phyloP scores from a whole-genome alignment of 2,797 vertebrate genomes.

The Acrossocheilus wenchowensis region DNA sequence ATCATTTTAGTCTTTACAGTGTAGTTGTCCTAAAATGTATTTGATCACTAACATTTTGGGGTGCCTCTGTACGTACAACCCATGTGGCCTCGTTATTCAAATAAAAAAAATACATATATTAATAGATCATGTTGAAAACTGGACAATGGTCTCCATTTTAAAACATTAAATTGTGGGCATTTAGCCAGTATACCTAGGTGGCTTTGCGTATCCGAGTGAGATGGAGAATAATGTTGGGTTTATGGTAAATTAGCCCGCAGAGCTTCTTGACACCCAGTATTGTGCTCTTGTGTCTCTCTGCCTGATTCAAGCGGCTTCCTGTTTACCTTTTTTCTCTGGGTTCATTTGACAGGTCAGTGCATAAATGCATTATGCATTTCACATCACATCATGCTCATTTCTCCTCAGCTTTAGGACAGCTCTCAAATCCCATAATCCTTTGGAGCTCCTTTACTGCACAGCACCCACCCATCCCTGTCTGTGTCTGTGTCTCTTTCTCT shows the following conservation, averaged over 20 bases:
- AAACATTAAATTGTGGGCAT: conserved; percentile 22
- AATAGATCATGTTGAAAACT: neutral
- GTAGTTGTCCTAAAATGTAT: neutral
- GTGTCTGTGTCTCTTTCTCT: neutral
- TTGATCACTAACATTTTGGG: neutral
- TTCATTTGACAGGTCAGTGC: conserved; percentile 62
- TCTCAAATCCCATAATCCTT: conserved; percentile 65
- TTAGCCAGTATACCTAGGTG: conserved; percentile 10
- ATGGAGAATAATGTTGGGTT: conserved; percentile 30
- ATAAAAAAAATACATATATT: neutral
- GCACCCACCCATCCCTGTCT: conserved; percentile 30
- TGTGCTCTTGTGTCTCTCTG: conserved; percentile 29
- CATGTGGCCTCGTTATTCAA: neutral
- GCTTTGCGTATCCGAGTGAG: conserved; percentile 32
- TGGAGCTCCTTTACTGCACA: conserved; percentile 51
- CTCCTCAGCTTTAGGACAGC: conserved; percentile 49
- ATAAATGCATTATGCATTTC: conserved; percentile 64
- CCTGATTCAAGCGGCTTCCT: conserved; percentile 54
- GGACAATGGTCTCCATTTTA: neutral
- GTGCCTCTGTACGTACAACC: neutral
- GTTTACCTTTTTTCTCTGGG: conserved; percentile 56
- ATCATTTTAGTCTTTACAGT: neutral
- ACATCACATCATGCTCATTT: conserved; percentile 62
- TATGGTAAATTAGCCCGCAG: conserved; percentile 44
- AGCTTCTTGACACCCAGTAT: conserved; percentile 19